These are phyloP conservation scores for Epinephelus fuscoguttatus DNA, from an alignment of 2,113 vertebrate species.

Conservation along the genomic window DNA sequence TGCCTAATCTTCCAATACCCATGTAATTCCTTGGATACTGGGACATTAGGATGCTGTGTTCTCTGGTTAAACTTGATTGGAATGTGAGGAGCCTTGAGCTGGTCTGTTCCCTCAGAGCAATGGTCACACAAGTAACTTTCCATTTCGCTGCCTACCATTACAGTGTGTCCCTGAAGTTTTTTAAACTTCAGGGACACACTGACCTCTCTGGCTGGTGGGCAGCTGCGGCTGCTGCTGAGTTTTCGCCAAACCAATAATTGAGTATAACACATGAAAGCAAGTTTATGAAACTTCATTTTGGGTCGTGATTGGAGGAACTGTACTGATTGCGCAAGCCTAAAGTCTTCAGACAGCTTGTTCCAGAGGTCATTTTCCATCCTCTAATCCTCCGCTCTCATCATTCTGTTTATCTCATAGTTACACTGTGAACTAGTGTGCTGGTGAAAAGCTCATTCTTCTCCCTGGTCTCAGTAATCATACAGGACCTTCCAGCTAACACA, in stretches of 20 bases:
- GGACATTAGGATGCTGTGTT: not conserved
- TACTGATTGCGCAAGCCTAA: slow-evolving; percentile 9
- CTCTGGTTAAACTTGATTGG: not conserved
- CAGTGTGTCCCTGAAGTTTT: too few species aligned
- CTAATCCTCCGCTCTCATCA: slow-evolving; percentile 52
- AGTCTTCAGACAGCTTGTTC: slow-evolving; percentile 21
- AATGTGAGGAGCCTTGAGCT: not conserved
- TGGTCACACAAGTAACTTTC: slow-evolving; percentile 2
- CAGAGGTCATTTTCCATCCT: slow-evolving; percentile 42
- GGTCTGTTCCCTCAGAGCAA: not conserved
- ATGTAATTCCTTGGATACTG: not conserved
- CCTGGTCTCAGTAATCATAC: slow-evolving; percentile 48
- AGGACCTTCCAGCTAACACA: slow-evolving; percentile 55
- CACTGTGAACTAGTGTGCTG: slow-evolving; percentile 31
- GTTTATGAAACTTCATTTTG: slow-evolving; percentile 3
- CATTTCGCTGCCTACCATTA: slow-evolving; percentile 10
- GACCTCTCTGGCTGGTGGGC: slow-evolving; percentile 27
- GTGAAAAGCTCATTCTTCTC: slow-evolving; percentile 31
- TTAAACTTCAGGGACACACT: slow-evolving; percentile 21
- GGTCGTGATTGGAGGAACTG: slow-evolving; percentile 8
- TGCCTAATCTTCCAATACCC: not conserved
- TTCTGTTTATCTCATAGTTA: slow-evolving; percentile 51
- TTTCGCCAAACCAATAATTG: slow-evolving; percentile 33
- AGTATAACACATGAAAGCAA: slow-evolving; percentile 41
- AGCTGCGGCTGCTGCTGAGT: slow-evolving; percentile 34